phyloP scores from a whole-genome alignment of 2,888 invertebrate genomes.

The Polyommatus iphigenia region DNA sequence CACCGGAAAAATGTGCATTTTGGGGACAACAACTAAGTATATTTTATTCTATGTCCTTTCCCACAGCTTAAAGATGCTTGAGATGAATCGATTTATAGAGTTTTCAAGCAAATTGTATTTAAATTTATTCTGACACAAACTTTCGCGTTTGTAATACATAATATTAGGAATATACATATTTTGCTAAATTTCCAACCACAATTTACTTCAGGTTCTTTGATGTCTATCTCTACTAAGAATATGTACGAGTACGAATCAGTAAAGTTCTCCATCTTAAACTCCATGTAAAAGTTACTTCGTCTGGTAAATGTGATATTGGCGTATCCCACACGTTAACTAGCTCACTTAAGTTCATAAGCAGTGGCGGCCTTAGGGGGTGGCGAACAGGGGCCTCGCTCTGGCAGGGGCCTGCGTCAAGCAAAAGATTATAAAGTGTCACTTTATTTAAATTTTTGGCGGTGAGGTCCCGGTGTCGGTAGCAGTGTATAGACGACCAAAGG shows the following conservation, averaged over 20 bases:
- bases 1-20: neutral
- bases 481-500: too few relatives aligned
- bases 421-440: too few relatives aligned
- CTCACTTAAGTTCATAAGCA: neutral
- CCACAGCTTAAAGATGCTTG: neutral
- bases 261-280: neutral
- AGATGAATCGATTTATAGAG: neutral
- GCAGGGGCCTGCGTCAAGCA: too few relatives aligned
- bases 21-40: neutral
- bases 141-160: too few relatives aligned
- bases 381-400: too few relatives aligned
- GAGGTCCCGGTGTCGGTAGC: too few relatives aligned
- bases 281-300: conserved; percentile 3
- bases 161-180: too few relatives aligned
- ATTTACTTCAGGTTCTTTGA: too few relatives aligned
- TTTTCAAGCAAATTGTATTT: neutral
- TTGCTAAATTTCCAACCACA: too few relatives aligned
- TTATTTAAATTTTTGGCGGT: too few relatives aligned
- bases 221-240: neutral
- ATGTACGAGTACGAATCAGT: neutral
- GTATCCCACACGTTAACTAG: conserved; percentile 15
- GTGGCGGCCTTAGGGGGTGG: too few relatives aligned
- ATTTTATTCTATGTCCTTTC: neutral
- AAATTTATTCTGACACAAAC: neutral
- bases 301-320: conserved; percentile 8